Evolutionary conservation across 2,113 vertebrate genomes (phyloP), one percentile per base, ranked within the genome.

Genomic region (Cebidichthys violaceus): DNA sequence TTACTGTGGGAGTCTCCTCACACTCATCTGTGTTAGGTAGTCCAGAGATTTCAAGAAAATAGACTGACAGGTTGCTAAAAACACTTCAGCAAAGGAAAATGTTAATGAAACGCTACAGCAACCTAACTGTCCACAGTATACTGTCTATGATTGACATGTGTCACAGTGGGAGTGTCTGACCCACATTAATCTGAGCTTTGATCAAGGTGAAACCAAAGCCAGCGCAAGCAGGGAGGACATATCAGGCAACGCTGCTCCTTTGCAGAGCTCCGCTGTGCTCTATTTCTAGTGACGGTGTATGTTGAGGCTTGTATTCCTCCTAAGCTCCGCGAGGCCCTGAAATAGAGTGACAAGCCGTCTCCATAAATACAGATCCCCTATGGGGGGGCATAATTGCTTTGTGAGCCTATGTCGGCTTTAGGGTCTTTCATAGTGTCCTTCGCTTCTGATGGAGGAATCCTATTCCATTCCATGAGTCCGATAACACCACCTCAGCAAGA

Each of bases 291-390:
- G 79, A 79, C 70, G 66, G 84, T 68, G 73, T 74, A 66, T 52
- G 85, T 83, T 84, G 67, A 91, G 82, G 88, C 84, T 83, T 88
- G 70, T 86, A 65, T 81, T 83, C 31, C 83, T 87, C 66, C 75
- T 87, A 92, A 92, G 84, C 91, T 87, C 81, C 2, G 13, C 0
- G 9, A 86, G 87, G 81, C 90, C 91, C 88, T 93, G 90, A 95
- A 94, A 92, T 92, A 94, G 93, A 93, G 92, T 93, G 92, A 93
- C 92, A 95, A 94, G 91, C 92, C 59, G 64, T 87, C 90, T 71
- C 90, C 93, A 93, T 92, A 94, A 95, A 95, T 93, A 93, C 87
- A 75, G 85, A 90, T 70, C 70, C 83, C 88, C 84, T 85, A 75
- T 78, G 71, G 88, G 82, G 70, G 59, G 65, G 39, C 71, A 65